These are phyloP conservation scores for Heteromormyrus szaboi DNA, from an alignment of 2,797 vertebrate genomes.

Conservation along the genomic window DNA sequence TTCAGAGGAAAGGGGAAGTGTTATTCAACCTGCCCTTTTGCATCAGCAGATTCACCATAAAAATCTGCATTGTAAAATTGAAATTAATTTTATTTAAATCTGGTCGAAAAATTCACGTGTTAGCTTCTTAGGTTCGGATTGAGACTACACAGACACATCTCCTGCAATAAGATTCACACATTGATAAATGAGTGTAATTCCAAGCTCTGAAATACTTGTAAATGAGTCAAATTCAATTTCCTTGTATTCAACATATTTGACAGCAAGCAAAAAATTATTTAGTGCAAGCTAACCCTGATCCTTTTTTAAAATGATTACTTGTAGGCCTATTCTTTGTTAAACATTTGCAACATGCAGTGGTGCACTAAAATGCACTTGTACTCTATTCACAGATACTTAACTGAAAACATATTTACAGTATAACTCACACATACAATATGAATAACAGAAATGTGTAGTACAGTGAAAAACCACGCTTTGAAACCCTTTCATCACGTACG, in stretches of 20 bases:
- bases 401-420: not conserved
- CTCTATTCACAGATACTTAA: not conserved
- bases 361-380: not conserved
- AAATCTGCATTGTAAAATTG: not conserved
- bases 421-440: not conserved
- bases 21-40: not conserved
- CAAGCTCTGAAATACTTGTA: constrained; percentile 8
- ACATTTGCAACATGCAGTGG: not conserved
- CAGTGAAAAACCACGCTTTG: not conserved
- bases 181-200: constrained; percentile 24
- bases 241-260: constrained; percentile 6
- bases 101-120: not conserved
- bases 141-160: not conserved
- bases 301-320: not conserved
- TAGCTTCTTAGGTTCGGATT: not conserved
- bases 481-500: not conserved
- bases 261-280: constrained; percentile 6
- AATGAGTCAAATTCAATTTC: constrained; percentile 22
- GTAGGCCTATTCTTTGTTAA: not conserved
- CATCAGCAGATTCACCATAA: not conserved
- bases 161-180: not conserved
- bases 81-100: not conserved
- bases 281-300: constrained; percentile 1
- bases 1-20: not conserved
- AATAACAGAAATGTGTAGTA: not conserved